Evolutionary conservation across 2,888 invertebrate species (phyloP), one percentile per base, ranked within the genome.

Genomic region (Eurytoma adleriae): DNA sequence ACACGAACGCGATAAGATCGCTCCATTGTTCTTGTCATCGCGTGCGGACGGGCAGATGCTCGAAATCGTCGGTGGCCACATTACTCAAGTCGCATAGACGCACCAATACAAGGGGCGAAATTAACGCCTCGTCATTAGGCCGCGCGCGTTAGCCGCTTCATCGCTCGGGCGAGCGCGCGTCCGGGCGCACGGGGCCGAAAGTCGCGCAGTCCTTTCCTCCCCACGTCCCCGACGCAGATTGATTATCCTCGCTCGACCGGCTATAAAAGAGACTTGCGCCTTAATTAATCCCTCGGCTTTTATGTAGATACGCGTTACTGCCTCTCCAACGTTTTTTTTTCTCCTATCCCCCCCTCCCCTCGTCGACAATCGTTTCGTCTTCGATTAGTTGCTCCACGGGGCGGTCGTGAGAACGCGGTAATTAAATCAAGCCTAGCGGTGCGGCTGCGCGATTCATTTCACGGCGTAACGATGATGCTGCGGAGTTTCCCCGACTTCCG

Each of bases 71-170:
- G 20, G 13, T 52, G 52, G n/a, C 68, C 54, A 59, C 59, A 67
- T 54, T 61, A 68, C 20, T 61, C 67, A n/a, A n/a, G 40, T n/a
- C 50, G 14, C 16, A 75, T n/a, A 16, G 24, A 20, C 27, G 48
- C 30, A 24, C 27, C 3, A 13, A 13, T 64, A 52, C 14, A 82
- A 40, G 50, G 81, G 79, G 83, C 82, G 84, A 83, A 85, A 86
- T 86, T 86, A 86, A 86, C 85, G 86, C 85, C 84, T 86, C 83
- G 85, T 86, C 85, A 85, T 86, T 86, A 86, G 83, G 67, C 72
- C 54, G 20, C 48, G 20, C 48, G 69, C 70, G 50, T 70, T 54
- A 5, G 54, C 61, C 1, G 30, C 40, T 40, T 40, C 40, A 56
- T 48, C 70, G 64, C 62, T 48, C 27, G 16, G 62, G 48, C 56